Base-by-base conservation (phyloP, 2,797 vertebrate genomes). In the Hylomyscus alleni region DNA sequence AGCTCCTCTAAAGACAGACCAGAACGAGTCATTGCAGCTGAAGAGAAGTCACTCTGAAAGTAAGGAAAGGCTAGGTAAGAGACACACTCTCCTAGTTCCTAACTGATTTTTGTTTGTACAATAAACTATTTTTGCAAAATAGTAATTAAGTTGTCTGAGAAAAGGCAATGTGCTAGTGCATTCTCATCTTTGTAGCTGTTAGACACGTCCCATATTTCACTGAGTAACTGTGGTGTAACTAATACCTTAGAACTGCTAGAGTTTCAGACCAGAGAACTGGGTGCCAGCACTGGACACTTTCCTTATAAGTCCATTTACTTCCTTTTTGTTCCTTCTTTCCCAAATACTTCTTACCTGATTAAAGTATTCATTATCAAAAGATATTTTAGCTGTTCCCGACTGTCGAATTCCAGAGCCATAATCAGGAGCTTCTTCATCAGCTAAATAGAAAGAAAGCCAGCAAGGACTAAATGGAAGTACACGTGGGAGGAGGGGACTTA, bases 331-430 rank as follows among this genome's bases (percentile, higher is more conserved):
- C n/a, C 13, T 86, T 94, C 4, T 50, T 87, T 75, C 92, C 29
- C 87, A 95, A 50, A 14, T n/a, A 82, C 34, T 91, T 91, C 97
- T 98, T 98, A 99, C 99, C 99, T 99, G 99, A 98, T 99, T 99
- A 98, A 99, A 99, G 98, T 99, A 99, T 62, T 99, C 99, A 7
- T 99, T 99, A 98, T 99, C 99, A 94, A 99, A 99, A 52, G 99
- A 99, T 98, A 99, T 99, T 98, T 99, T 99, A 96, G 99, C 99
- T 0, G 99, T 99, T 97, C 99, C 99, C 6, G 99, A 99, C 98
- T 99, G 99, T 94, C 99, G 99, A 89, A 99, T 99, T 91, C 99
- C 99, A 89, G 99, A 99, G 50, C 99, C 99, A 88, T 99, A 99
- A 99, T 99, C 99, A 88, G 99, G 99, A 84, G 99, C 99, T 98